Percentiles rank a stretch among this genome's conserved stretches.
phyloP scores from a whole-genome alignment of 2,888 invertebrate genomes.

The Tetragonula carbonaria region DNA sequence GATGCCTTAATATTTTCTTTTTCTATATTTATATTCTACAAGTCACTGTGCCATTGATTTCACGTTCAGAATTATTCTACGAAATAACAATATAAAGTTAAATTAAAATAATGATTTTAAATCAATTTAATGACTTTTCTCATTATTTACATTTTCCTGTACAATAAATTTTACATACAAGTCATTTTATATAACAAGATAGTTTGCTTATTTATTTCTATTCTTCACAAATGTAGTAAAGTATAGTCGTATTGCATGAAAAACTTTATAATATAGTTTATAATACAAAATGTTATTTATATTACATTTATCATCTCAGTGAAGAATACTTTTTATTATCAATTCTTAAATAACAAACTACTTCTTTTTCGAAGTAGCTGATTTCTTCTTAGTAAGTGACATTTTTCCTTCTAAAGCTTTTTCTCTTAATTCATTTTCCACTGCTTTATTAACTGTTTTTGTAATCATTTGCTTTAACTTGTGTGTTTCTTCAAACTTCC shows the following conservation, averaged over 20 bases:
- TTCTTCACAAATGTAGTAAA: neutral
- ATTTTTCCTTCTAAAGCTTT: constrained; percentile 85
- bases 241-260: neutral
- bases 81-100: constrained; percentile 37
- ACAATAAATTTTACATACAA: neutral
- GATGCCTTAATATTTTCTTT: constrained; percentile 42
- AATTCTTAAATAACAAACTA: constrained; percentile 15
- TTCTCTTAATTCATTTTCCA: constrained; percentile 88
- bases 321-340: constrained; percentile 16
- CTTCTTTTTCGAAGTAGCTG: constrained; percentile 52
- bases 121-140: constrained; percentile 1
- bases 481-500: constrained; percentile 85
- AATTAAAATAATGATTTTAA: constrained; percentile 38
- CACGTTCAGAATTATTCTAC: constrained; percentile 44
- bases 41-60: constrained; percentile 60
- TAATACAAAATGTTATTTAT: constrained; percentile 14
- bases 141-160: neutral
- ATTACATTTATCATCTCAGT: constrained; percentile 16
- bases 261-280: constrained; percentile 10
- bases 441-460: constrained; percentile 89
- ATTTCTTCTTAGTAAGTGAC: constrained; percentile 84
- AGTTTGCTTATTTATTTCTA: constrained; percentile 10
- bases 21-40: constrained; percentile 54
- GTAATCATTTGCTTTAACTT: constrained; percentile 89
- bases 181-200: neutral